Percentiles rank a stretch among this genome's conserved stretches.
Conservation (phyloP, 2,797 vertebrate genomes). For the Sebastes minor region DNA sequence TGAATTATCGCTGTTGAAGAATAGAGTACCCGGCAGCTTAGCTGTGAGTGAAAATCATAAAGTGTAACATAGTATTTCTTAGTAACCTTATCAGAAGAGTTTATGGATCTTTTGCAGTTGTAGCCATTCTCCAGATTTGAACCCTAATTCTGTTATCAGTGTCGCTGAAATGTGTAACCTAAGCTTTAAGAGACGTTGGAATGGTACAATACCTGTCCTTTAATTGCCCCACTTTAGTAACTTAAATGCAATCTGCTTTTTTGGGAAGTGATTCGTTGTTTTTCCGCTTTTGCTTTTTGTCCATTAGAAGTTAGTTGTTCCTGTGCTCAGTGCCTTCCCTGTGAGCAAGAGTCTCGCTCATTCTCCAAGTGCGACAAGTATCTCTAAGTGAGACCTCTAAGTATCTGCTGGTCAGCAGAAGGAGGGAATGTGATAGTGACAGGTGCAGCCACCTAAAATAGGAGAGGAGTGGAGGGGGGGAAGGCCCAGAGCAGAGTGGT, state of each 20-base stretch:
- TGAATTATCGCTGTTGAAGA: neutral
- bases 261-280: neutral
- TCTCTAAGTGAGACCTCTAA: constrained; percentile 69
- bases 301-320: neutral
- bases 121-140: neutral
- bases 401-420: constrained; percentile 85
- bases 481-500: constrained; percentile 40
- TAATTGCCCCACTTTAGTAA: neutral
- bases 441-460: constrained; percentile 86
- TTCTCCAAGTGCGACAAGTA: constrained; percentile 71
- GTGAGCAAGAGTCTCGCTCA: constrained; percentile 36
- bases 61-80: neutral
- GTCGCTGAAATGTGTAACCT: neutral
- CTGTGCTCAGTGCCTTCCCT: neutral
- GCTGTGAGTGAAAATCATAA: neutral
- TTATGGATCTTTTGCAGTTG: neutral
- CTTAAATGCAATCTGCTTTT: neutral
- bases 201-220: neutral
- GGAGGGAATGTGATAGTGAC: constrained; percentile 84
- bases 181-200: neutral
- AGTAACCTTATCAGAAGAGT: neutral
- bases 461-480: constrained; percentile 59
- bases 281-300: neutral
- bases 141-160: neutral
- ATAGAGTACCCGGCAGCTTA: neutral